A percentile compares a stretch with the other conserved stretches of the same genome.
These are phyloP conservation scores for Octonoba sinensis DNA, from an alignment of 2,888 invertebrate species.

Conservation along the genomic window DNA sequence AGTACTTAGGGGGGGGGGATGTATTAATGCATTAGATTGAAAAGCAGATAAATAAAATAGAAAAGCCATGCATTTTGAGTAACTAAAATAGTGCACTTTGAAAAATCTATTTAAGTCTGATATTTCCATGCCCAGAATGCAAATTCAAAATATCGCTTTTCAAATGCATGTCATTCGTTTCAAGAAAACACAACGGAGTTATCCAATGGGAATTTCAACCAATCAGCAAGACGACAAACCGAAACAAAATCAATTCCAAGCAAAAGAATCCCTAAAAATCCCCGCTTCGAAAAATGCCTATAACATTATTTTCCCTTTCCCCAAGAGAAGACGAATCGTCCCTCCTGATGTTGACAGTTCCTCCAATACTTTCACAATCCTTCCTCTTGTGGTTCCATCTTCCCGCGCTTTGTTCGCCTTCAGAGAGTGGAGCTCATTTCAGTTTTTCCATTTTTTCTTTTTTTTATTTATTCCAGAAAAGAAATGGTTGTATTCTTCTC, in stretches of 20 bases:
- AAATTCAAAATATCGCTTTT: too few species aligned
- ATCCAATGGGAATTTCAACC: too few species aligned
- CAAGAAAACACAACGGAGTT: too few species aligned
- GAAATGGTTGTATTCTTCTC: slow-evolving; percentile 36
- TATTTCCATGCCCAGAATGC: too few species aligned
- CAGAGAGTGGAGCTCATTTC: slow-evolving; percentile 32
- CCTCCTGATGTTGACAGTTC: slow-evolving; percentile 48
- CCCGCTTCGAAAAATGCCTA: slow-evolving; percentile 2
- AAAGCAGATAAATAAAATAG: too few species aligned
- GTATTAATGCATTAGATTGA: too few species aligned
- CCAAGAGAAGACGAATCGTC: slow-evolving; percentile 47
- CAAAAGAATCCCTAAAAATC: neutral
- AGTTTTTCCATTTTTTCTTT: slow-evolving; percentile 6
- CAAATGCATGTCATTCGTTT: too few species aligned
- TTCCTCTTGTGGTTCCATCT: slow-evolving; percentile 39
- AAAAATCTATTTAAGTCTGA: too few species aligned
- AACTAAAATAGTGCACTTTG: too few species aligned
- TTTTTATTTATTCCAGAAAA: slow-evolving; percentile 13
- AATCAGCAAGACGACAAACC: too few species aligned
- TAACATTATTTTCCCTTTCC: slow-evolving; percentile 25
- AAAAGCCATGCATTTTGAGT: too few species aligned
- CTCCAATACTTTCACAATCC: slow-evolving; percentile 49
- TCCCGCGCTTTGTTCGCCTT: slow-evolving; percentile 20
- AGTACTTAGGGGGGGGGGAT: too few species aligned
- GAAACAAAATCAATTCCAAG: neutral